Base-by-base conservation (phyloP, 2,113 vertebrate genomes). In the Dipodomys spectabilis region DNA sequence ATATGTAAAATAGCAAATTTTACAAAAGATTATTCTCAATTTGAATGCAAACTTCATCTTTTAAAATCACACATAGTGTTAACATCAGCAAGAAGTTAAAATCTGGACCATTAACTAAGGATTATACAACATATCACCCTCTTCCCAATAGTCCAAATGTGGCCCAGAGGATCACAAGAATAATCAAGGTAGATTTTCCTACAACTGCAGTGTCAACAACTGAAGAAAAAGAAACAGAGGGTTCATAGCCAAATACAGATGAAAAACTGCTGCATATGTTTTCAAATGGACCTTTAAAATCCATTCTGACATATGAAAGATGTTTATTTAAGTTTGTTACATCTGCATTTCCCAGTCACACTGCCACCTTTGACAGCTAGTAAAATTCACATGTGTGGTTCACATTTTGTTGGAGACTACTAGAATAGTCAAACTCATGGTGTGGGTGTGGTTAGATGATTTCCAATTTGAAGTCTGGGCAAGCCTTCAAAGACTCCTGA, bases 401-500 rank as follows among this genome's bases (percentile, higher is more conserved):
- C 44, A 67, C 62, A 77, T 53, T 80, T 86, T 25, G 18, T 28
- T 20, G n/a, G 32, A 18, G 65, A 68, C 35, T 62, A 71, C 65
- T 82, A 75, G 60, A 75, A 91, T 18, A 32, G 81, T 65, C 49
- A 94, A 81, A 72, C 15, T n/a, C 62, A 72, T 20, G 19, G 44
- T 71, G 27, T 8, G 16, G 15, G 44, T 71, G 23, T 8, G 12
- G 11, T 62, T 10, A 67, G 11, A 81, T 35, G 62, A 49, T 91
- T 86, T 20, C 35, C 11, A 94, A 93, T 86, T 53, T 39, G 18
- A 84, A 82, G 83, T 68, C 5, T 71, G 30, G 27, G 49, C 45
- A 93, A 82, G 85, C 20, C 44, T 45, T 68, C 69, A 71, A 44
- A 84, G 49, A 68, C 30, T 86, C 65, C 83, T 82, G 32, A 86